A percentile compares a stretch with the other conserved stretches of the same genome.
Evolutionary conservation across 2,113 vertebrate species (phyloP).

Genomic region (Pelmatolapia mariae): DNA sequence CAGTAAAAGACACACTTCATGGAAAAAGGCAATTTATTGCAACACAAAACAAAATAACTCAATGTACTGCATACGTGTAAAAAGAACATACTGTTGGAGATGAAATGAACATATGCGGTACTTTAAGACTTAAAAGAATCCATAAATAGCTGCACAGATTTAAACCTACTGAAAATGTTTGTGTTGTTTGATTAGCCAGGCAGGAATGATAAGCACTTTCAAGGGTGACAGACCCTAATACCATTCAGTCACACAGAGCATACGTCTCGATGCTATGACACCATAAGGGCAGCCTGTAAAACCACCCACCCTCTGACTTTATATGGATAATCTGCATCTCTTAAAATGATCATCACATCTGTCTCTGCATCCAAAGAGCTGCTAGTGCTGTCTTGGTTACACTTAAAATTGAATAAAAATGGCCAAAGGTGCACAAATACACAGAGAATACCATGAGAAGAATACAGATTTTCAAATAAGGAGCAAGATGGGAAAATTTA

Average conservation of each 20-base stretch:
- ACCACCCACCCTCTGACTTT: background rate
- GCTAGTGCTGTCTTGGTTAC: background rate
- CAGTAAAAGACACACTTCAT: conserved; percentile 11
- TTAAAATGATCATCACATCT: background rate
- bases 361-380: conserved; percentile 16
- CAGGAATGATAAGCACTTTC: background rate
- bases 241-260: background rate
- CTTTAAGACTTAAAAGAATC: background rate
- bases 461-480: background rate
- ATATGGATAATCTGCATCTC: background rate
- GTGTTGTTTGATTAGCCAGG: conserved; percentile 3
- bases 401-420: background rate
- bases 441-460: background rate
- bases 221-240: background rate
- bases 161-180: background rate
- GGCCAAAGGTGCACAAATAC: background rate
- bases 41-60: conserved; percentile 36
- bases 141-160: conserved; percentile 25
- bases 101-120: background rate
- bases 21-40: conserved; percentile 67
- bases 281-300: background rate
- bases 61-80: background rate
- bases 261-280: background rate
- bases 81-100: background rate
- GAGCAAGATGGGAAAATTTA: background rate